Evolutionary conservation across 1,140 invertebrate species (phyloP), one percentile per base, ranked within the genome.

Genomic region (Drosophila nebulosa): DNA sequence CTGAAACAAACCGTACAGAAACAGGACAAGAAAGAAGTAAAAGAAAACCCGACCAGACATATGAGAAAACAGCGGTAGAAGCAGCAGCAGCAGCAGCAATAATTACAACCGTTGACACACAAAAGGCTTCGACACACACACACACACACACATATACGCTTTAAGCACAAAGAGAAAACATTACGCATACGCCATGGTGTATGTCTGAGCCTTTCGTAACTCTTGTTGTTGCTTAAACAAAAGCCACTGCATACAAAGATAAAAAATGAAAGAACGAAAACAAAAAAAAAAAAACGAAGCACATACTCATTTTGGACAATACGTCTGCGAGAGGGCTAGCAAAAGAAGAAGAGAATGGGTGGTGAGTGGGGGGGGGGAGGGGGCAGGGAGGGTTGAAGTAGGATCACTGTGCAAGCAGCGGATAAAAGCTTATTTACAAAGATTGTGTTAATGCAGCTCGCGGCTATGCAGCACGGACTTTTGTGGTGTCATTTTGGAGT

Each of bases 401-500:
- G 69, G 50, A 30, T 12, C 52, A 21, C 71, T 74, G 71, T 63
- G 50, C 21, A 52, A 30, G 52, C 53, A 55, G 55, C 73, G 80
- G 59, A 86, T 84, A 80, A 84, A 84, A 80, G 77, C 80, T 86
- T 86, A 80, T 84, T 84, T 86, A 86, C 73, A 86, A 70, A 84
- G 80, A 80, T 86, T 80, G 68, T 74, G 65, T 85, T 86, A 84
- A 84, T 84, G 77, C 73, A 77, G 81, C 80, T 67, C 73, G 81
- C 77, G 80, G 80, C 80, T 74, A 84, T 84, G 80, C 80, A 84
- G 80, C 80, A 84, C 64, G 65, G 69, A 86, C 81, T 86, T 78
- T 68, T 80, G 72, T 58, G 77, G 79, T 53, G 66, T 53, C 78
- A 64, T 74, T 71, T 71, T 53, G 12, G 52, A 68, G 60, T 67